A percentile compares a stretch with the other conserved stretches of the same genome.
Evolutionary conservation across 2,888 invertebrate species (phyloP).

Genomic region (Resseliella maxima): DNA sequence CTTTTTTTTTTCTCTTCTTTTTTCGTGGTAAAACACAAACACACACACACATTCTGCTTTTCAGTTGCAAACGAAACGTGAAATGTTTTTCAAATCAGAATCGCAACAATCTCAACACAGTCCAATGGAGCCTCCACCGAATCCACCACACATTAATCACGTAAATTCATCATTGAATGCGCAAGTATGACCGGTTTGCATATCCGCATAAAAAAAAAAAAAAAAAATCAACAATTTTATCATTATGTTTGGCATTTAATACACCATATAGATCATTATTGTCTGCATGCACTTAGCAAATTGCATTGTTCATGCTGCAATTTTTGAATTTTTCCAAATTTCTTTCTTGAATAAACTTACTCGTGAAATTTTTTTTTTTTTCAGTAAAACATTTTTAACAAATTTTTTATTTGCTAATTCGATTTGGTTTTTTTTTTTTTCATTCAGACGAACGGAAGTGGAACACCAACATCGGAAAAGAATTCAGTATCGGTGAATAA

Average conservation of each 20-base stretch:
- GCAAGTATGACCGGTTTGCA: slow-evolving; percentile 54
- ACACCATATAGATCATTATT: not conserved
- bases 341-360: not conserved
- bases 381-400: not conserved
- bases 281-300: slow-evolving; percentile 5
- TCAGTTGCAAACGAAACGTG: slow-evolving; percentile 85
- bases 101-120: slow-evolving; percentile 72
- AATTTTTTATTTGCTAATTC: not conserved
- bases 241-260: slow-evolving; percentile 11
- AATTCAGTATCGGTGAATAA: slow-evolving; percentile 46
- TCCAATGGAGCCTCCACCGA: slow-evolving; percentile 69
- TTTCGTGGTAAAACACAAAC: not conserved
- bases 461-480: slow-evolving; percentile 58
- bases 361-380: not conserved
- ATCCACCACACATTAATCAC: slow-evolving; percentile 56
- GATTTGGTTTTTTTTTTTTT: not conserved
- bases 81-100: slow-evolving; percentile 85
- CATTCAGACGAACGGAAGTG: slow-evolving; percentile 58
- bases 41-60: slow-evolving; percentile 66
- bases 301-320: not conserved
- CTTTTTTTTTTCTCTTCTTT: slow-evolving; percentile 57
- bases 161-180: slow-evolving; percentile 60
- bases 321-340: not conserved
- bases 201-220: not conserved
- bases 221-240: not conserved